These are phyloP conservation scores for Gymnocheta viridis DNA, from an alignment of 2,888 invertebrate genomes.

Conservation along the genomic window DNA sequence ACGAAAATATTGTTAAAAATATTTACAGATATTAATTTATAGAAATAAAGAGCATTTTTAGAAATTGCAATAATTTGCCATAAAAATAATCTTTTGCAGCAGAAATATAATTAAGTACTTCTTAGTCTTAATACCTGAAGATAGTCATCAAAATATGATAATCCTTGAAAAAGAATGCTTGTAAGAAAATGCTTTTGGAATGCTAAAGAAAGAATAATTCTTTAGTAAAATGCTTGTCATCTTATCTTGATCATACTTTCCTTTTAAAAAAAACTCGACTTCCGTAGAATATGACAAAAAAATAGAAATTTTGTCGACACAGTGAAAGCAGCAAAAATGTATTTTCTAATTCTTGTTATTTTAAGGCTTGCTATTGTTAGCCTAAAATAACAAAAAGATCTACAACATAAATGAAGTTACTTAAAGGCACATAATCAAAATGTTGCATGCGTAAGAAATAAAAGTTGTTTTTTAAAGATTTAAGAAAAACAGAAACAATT, in stretches of 20 bases:
- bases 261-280: slow-evolving; percentile 44
- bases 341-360: slow-evolving; percentile 42
- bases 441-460: slow-evolving; percentile 36
- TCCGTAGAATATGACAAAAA: slow-evolving; percentile 45
- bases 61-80: not conserved
- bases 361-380: slow-evolving; percentile 66
- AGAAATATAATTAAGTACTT: not conserved
- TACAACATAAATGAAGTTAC: slow-evolving; percentile 47
- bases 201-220: not conserved
- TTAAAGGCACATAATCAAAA: slow-evolving; percentile 39
- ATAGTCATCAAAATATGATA: not conserved
- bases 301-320: slow-evolving; percentile 16
- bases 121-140: not conserved
- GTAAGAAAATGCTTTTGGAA: not conserved
- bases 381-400: slow-evolving; percentile 65
- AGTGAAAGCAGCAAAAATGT: not conserved
- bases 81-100: not conserved
- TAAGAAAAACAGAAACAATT: slow-evolving; percentile 53
- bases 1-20: no score
- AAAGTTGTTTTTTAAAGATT: slow-evolving; percentile 33
- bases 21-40: no score
- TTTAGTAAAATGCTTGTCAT: slow-evolving; percentile 27
- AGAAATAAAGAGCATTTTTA: no score
- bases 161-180: not conserved
- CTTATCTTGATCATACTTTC: slow-evolving; percentile 22